Evolutionary conservation across 2,113 vertebrate species (phyloP).

Genomic region (Danio rerio): DNA sequence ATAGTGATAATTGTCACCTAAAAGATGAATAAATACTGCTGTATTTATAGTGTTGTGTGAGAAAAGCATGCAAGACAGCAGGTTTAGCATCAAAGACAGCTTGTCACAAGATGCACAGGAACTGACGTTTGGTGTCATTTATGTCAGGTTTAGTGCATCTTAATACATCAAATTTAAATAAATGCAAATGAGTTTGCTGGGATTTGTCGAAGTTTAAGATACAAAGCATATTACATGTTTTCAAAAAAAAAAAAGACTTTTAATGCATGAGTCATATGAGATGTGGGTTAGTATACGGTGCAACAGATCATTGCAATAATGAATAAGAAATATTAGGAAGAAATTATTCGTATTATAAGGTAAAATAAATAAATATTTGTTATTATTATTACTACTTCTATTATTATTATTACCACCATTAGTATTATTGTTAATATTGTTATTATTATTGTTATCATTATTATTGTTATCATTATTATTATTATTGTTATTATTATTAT

Average conservation of each 20-base stretch:
- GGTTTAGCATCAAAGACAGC: neutral
- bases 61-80: neutral
- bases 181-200: neutral
- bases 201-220: neutral
- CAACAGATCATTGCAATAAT: too few species aligned
- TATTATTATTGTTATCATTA: too few species aligned
- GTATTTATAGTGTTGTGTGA: neutral
- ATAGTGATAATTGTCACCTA: neutral
- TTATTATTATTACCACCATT: too few species aligned
- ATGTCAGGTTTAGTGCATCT: too few species aligned
- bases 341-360: too few species aligned
- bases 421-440: too few species aligned
- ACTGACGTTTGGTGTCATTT: neutral
- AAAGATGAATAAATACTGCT: neutral
- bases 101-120: neutral
- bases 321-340: neutral
- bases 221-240: neutral
- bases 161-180: neutral
- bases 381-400: too few species aligned
- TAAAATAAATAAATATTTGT: too few species aligned
- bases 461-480: too few species aligned
- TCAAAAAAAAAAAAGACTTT: neutral
- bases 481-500: too few species aligned
- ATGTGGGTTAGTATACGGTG: too few species aligned
- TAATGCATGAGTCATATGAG: neutral